Evolutionary conservation across 2,888 invertebrate genomes (phyloP), one percentile per base, ranked within the genome.

Genomic region (Trissolcus japonicus): DNA sequence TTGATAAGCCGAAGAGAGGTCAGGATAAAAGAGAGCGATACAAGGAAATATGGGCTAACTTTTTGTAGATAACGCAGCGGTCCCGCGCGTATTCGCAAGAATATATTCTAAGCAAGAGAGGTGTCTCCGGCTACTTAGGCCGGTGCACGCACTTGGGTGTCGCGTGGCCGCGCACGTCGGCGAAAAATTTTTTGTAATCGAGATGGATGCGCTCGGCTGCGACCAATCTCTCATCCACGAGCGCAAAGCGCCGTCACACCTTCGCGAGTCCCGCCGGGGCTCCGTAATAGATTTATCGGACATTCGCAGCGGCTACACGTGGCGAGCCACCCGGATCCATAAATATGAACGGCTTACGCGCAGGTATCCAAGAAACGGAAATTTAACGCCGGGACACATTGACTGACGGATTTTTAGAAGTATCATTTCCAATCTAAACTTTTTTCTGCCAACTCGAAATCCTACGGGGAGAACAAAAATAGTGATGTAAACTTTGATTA

Each of bases 201-300:
- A 85, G 86, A 86, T 85, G 82, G 83, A 86, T 83, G 84, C 83
- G 80, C 82, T 73, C 72, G 73, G 80, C 75, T 80, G 57, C 66
- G 74, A 61, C 76, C 78, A 75, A 83, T 83, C 79, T 79, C 78
- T 83, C 82, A 83, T 82, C 76, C 76, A 66, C 53, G 56, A 51
- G 53, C 66, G 65, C 29, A 43, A 51, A 59, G 68, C 78, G 66
- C 41, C 73, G 53, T 61, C 66, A 63, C 14, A 53, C 21, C 61
- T 55, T 56, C 66, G 59, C 54, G 57, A 63, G 63, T 79, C 88
- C 84, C 86, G 35, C 79, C 77, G 88, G 87, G 87, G 86, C 75
- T 81, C 84, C 85, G 85, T 89, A 89, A 89, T 88, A 87, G 88
- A 89, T 89, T 89, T 89, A 89, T 88, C 86, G 86, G 86, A 84